phyloP scores from a whole-genome alignment of 2,888 invertebrate genomes.

The Cistogaster globosa region DNA sequence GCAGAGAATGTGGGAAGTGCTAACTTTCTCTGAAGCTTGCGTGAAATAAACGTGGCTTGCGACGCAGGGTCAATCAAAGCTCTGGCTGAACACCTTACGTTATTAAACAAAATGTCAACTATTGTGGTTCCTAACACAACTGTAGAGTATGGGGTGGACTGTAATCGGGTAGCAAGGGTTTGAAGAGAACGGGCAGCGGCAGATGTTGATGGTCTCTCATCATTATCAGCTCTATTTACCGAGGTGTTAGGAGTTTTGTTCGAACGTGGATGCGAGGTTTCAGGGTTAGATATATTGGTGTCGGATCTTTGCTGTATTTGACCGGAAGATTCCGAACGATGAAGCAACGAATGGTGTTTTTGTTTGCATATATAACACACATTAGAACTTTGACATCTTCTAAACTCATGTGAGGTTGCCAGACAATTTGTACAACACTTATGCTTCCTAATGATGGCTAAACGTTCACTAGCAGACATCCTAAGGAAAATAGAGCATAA shows the following conservation, averaged over 20 bases:
- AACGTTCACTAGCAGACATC: too few species aligned
- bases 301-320: not conserved
- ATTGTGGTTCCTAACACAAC: too few species aligned
- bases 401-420: not conserved
- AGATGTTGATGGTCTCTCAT: too few species aligned
- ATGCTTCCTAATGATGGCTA: not conserved
- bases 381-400: not conserved
- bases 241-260: not conserved
- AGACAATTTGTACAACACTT: not conserved
- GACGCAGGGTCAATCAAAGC: not conserved
- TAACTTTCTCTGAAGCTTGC: not conserved
- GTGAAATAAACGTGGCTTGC: not conserved
- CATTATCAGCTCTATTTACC: too few species aligned
- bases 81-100: too few species aligned
- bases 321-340: not conserved
- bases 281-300: not conserved
- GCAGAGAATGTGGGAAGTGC: not conserved
- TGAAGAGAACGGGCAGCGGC: too few species aligned
- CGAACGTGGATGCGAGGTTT: not conserved
- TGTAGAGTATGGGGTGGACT: too few species aligned
- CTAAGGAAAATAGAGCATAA: too few species aligned
- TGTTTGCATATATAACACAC: not conserved
- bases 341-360: not conserved
- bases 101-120: too few species aligned
- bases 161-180: too few species aligned